A percentile compares a stretch with the other conserved stretches of the same genome.
These are phyloP conservation scores for Pantherophis vulpinus DNA, from an alignment of 2,797 vertebrate species.

Conservation along the genomic window DNA sequence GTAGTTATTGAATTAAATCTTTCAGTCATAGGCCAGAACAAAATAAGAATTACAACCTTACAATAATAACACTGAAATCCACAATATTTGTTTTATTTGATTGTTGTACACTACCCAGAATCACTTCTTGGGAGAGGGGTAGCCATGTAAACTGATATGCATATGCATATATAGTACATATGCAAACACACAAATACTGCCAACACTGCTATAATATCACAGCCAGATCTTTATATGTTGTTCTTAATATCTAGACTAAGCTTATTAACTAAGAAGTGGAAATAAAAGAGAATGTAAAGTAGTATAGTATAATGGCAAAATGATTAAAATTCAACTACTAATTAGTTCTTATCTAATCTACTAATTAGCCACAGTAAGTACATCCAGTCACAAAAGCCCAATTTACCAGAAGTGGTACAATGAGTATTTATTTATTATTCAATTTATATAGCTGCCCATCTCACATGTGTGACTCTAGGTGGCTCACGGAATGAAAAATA, in stretches of 20 bases:
- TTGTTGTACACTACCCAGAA: neutral
- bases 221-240: neutral
- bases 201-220: neutral
- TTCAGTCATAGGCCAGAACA: neutral
- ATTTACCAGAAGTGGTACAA: neutral
- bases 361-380: neutral
- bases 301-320: neutral
- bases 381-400: neutral
- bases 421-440: neutral
- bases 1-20: neutral
- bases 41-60: neutral
- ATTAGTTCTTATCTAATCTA: neutral
- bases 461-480: neutral
- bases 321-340: neutral
- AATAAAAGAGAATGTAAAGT: neutral
- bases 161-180: neutral
- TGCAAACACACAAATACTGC: neutral
- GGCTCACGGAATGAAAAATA: neutral
- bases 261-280: neutral
- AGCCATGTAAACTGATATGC: neutral
- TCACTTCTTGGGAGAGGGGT: neutral
- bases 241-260: neutral
- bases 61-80: neutral
- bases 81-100: neutral
- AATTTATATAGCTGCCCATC: neutral